These are phyloP conservation scores for Harpagifer antarcticus DNA, from an alignment of 2,797 vertebrate species.

Conservation along the genomic window DNA sequence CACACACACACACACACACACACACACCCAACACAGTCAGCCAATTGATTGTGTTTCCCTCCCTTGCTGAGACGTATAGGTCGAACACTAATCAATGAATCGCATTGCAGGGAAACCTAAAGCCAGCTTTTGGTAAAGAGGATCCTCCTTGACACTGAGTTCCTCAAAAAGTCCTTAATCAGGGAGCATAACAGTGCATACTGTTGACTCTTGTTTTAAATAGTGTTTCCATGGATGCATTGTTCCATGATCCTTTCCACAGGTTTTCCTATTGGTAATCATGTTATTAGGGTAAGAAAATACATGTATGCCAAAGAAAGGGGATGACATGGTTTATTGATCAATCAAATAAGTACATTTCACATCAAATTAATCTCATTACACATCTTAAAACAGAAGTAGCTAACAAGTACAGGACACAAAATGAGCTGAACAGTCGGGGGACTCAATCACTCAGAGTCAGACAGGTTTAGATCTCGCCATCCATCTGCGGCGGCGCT, in stretches of 20 bases:
- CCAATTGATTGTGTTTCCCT: conserved; percentile 55
- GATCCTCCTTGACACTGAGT: conserved; percentile 32
- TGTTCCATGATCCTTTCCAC: conserved; percentile 44
- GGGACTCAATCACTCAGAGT: conserved; percentile 53
- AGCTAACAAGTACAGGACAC: conserved; percentile 38
- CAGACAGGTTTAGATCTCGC: conserved; percentile 71
- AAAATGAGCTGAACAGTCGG: conserved; percentile 34
- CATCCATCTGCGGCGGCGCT: conserved; percentile 69
- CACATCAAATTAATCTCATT: conserved; percentile 29
- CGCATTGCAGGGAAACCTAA: conserved; percentile 19
- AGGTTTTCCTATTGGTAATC: conserved; percentile 15
- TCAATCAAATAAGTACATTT: conserved; percentile 28
- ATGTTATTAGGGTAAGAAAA: conserved; percentile 23
- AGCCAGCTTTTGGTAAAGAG: conserved; percentile 39
- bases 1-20: conserved; percentile 21
- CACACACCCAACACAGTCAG: conserved; percentile 20
- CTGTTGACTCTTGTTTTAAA: conserved; percentile 16
- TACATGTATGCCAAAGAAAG: conserved; percentile 20
- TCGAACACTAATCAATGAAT: conserved; percentile 54
- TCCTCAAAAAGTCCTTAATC: conserved; percentile 40
- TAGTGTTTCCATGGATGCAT: conserved; percentile 17
- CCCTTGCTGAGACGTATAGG: conserved; percentile 36
- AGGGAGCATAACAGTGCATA: conserved; percentile 12
- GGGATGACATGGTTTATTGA: conserved; percentile 8
- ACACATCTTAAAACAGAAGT: conserved; percentile 13